Evolutionary conservation across 2,888 invertebrate genomes (phyloP), one percentile per base, ranked within the genome.

Genomic region (Chloroclystis v-ata): DNA sequence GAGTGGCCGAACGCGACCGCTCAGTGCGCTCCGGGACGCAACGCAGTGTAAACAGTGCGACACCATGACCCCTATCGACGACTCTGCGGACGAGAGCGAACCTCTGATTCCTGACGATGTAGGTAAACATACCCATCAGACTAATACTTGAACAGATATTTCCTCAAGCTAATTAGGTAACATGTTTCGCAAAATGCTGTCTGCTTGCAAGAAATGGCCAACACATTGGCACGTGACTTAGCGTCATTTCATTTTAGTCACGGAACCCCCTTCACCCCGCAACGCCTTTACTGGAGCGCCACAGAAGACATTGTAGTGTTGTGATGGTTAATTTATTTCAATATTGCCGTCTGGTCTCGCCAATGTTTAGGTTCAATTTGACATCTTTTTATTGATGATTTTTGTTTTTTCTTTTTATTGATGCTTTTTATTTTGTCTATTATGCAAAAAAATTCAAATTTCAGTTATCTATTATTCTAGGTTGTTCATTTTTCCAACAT

Each of bases 41-140:
- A n/a, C n/a, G n/a, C n/a, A 48, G 39, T 56, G 49, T 39, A 40
- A 43, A 43, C 46, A 54, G 44, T 56, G 47, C 26, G 44, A 45
- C 38, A 38, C 14, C 33, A 62, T 63, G 61, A 49, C 57, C 13
- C 30, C 56, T 11, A 39, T 52, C 12, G 63, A 54, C 16, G 49
- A 54, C 14, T 52, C 46, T 44, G 66, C 43, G 20, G 76, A 77
- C 45, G 65, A 42, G 16, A 65, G 57, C 0, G 71, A 69, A 43
- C 71, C 74, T 3, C 61, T 80, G 9, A 57, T 77, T 45, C 43
- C 46, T 33, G 61, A 56, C 14, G 54, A 72, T 72, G 73, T 78
- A 70, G 75, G 78, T 76, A 76, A 74, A 46, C 20, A 20, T 20
- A 20, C 20, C 20, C 20, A 20, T 20, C 5, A 20, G 20, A 20